These are phyloP conservation scores for Ceratosolen solmsi DNA, from an alignment of 1,140 invertebrate genomes.

Conservation along the genomic window DNA sequence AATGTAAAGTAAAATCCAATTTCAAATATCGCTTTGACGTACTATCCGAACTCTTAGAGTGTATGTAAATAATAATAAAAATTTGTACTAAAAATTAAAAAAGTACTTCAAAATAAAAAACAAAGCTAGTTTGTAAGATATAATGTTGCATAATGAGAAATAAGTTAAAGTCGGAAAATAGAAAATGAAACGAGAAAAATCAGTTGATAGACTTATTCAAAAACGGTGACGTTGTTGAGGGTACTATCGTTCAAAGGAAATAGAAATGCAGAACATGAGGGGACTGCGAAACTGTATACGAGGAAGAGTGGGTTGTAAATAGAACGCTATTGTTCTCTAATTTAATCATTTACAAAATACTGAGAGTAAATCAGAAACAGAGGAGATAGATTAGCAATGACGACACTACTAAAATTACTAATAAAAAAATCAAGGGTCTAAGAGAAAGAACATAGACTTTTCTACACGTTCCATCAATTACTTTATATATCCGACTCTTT, in stretches of 20 bases:
- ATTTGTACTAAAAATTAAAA: constrained; percentile 12
- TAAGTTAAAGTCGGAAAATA: no score
- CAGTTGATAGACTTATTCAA: constrained; percentile 63
- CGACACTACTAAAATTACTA: not conserved
- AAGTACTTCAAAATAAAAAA: no score
- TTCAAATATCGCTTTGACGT: not conserved
- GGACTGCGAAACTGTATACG: not conserved
- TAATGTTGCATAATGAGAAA: not conserved
- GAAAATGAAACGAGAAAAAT: constrained; percentile 45
- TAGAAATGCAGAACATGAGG: not conserved
- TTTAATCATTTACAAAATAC: constrained; percentile 67
- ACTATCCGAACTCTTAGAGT: no score
- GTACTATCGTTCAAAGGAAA: not conserved
- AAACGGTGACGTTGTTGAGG: constrained; percentile 2
- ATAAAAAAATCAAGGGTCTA: no score
- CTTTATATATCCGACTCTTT: no score
- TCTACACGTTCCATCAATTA: no score
- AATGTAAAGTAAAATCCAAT: not conserved
- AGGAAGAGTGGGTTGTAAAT: constrained; percentile 62
- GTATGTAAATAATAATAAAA: not conserved
- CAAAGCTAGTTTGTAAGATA: no score
- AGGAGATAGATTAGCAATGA: no score
- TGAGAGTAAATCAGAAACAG: constrained; percentile 34
- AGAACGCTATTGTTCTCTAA: constrained; percentile 70
- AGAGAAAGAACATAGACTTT: no score